Base-by-base conservation (phyloP, 2,797 vertebrate species). In the Coilia nasus region DNA sequence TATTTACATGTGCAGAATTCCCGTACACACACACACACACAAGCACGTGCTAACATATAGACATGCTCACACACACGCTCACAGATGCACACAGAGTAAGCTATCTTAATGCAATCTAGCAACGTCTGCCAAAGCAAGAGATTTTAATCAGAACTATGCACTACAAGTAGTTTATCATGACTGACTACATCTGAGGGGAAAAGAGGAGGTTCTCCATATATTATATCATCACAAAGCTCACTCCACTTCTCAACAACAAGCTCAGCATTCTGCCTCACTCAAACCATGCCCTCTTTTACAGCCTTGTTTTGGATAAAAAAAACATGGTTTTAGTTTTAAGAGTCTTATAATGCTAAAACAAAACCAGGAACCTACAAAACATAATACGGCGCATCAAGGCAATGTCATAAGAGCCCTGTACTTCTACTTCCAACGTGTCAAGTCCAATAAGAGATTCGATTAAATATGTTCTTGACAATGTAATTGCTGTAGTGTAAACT, bases 121-220 rank as follows among this genome's bases (percentile, higher is more conserved):
- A 81, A 44, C 60, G 87, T 87, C 46, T 41, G 81, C 47, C 46
- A 82, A 82, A 78, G 14, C 83, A 78, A 78, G 71, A 78, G 71
- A 78, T 78, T 78, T 78, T 78, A 78, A 78, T 78, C 71, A 44
- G 71, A 78, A 78, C 71, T 78, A 78, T 57, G 67, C 59, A 56
- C 54, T 85, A 50, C 47, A 60, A n/a, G 57, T 54, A 46, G 78
- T 59, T 85, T 81, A 83, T 12, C 78, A 44, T 62, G 46, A 82
- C 11, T 82, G 84, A 67, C 62, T 78, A 71, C 64, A 67, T 85
- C 85, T 82, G 85, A 54, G 31, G 57, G 81, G 57, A 6, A 83
- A 59, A 78, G 56, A 23, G 81, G 15, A 78, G 35, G 31, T 78
- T 44, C 35, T 78, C 31, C 71, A 78, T 44, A 78, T 78, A 44